Evolutionary conservation across 2,797 vertebrate genomes (phyloP).

Genomic region (Limnodromus scolopaceus): DNA sequence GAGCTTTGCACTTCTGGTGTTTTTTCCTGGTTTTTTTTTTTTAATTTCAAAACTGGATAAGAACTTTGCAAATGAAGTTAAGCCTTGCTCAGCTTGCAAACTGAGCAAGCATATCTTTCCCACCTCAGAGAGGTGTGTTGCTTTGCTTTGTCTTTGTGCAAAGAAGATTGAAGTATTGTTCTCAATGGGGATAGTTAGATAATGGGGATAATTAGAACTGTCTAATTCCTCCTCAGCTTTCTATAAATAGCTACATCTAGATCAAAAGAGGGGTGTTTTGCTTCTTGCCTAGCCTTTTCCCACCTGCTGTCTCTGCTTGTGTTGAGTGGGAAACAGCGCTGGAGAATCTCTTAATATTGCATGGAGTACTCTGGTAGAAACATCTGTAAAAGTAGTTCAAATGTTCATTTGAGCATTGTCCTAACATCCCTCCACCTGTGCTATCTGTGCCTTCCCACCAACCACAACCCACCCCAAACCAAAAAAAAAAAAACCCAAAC

Average conservation of each 20-base stretch:
- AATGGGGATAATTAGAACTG: slow-evolving; percentile 29
- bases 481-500: neutral
- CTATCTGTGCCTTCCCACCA: neutral
- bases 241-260: slow-evolving; percentile 13
- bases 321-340: neutral
- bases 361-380: neutral
- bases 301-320: neutral
- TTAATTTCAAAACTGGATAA: neutral
- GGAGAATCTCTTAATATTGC: neutral
- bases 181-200: neutral
- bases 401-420: neutral
- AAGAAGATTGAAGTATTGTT: slow-evolving; percentile 28
- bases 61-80: neutral
- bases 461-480: neutral
- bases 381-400: neutral
- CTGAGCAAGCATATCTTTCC: neutral
- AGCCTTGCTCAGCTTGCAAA: neutral
- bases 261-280: neutral
- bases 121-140: neutral
- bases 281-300: slow-evolving; percentile 1
- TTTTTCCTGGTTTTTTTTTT: neutral
- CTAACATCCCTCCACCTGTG: neutral
- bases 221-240: slow-evolving; percentile 29
- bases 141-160: neutral
- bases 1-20: neutral